Conservation (phyloP, 2,797 vertebrate genomes). For the Centroberyx gerrardi region DNA sequence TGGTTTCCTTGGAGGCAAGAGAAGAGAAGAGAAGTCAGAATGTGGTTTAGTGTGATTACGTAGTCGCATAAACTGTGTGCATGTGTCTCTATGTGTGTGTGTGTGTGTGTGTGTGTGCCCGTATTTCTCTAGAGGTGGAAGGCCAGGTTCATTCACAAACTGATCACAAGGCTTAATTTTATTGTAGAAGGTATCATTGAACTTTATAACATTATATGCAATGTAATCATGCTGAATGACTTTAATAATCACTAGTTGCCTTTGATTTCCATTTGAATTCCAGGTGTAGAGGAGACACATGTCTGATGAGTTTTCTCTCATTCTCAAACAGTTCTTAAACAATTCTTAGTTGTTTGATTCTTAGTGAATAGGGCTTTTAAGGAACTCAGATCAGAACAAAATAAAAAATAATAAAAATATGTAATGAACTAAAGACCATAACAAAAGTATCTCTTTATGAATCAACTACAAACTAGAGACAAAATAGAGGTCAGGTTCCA, state of each 20-base stretch:
- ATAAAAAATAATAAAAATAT: background rate
- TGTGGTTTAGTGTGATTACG: constrained; percentile 55
- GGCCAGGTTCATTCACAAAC: constrained; percentile 21
- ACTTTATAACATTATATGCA: background rate
- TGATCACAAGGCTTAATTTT: constrained; percentile 19
- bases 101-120: background rate
- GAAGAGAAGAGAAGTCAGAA: constrained; percentile 18
- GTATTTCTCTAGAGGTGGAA: constrained; percentile 7
- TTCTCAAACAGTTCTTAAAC: no score
- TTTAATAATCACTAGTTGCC: background rate
- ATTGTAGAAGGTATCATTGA: background rate
- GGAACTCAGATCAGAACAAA: background rate
- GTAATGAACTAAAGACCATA: background rate
- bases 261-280: no score
- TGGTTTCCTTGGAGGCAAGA: constrained; percentile 52
- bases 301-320: no score
- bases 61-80: background rate
- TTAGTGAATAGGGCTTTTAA: background rate
- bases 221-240: background rate
- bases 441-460: background rate
- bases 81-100: no score
- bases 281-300: no score
- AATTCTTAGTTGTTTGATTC: background rate
- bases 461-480: background rate
- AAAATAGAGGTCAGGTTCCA: background rate